These are phyloP conservation scores for Falco naumanni DNA, from an alignment of 2,797 vertebrate species.

Conservation along the genomic window DNA sequence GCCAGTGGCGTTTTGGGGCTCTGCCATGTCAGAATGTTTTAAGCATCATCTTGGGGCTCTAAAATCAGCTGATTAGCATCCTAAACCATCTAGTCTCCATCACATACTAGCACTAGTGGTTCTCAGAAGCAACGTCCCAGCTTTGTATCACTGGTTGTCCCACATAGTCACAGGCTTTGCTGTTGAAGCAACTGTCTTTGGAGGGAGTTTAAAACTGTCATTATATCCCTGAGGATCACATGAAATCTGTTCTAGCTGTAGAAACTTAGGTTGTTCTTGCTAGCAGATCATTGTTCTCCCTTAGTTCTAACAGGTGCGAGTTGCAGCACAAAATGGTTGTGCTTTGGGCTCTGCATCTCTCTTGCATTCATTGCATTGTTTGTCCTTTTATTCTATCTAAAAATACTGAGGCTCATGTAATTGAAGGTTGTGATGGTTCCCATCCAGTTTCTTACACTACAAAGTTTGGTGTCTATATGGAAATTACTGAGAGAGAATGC, in stretches of 20 bases:
- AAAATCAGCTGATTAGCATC: background rate
- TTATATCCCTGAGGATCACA: background rate
- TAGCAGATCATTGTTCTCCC: background rate
- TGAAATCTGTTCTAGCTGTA: background rate
- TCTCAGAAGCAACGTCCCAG: background rate
- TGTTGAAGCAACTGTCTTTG: background rate
- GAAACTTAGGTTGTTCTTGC: background rate
- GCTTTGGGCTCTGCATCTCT: background rate
- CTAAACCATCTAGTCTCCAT: background rate
- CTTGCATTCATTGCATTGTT: background rate
- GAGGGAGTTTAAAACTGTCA: background rate
- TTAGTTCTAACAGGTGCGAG: background rate
- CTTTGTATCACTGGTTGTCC: background rate
- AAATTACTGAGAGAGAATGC: background rate
- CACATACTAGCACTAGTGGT: fast-evolving
- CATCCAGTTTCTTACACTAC: background rate
- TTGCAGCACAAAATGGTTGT: background rate
- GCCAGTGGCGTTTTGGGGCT: background rate
- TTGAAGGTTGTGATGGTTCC: background rate
- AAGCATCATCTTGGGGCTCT: background rate
- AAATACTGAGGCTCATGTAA: background rate
- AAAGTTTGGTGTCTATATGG: background rate
- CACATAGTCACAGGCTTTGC: background rate
- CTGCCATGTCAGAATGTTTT: background rate
- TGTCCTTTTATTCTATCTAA: background rate